phyloP scores from a whole-genome alignment of 2,888 invertebrate species.

The Exocentrus adspersus region DNA sequence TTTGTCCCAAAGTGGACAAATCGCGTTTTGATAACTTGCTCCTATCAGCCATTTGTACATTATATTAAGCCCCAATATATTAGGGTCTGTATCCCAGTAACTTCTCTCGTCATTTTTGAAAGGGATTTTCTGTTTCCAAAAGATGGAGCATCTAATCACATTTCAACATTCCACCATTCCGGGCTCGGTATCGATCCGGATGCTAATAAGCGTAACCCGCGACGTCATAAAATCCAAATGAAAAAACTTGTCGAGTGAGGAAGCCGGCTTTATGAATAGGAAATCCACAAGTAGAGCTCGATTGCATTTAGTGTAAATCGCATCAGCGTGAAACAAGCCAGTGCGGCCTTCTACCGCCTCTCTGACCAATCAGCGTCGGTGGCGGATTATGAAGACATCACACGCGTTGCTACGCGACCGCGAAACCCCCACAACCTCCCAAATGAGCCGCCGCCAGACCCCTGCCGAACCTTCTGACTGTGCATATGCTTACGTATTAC shows the following conservation, averaged over 20 bases:
- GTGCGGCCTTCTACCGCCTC: slow-evolving; percentile 54
- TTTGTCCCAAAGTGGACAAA: too few species aligned
- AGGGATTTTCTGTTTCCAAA: neutral
- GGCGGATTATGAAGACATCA: slow-evolving; percentile 60
- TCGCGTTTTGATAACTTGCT: too few species aligned
- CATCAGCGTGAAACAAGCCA: slow-evolving; percentile 59
- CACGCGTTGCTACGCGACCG: slow-evolving; percentile 63
- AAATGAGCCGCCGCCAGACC: slow-evolving; percentile 46
- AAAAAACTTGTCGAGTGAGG: slow-evolving; percentile 28
- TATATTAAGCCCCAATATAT: too few species aligned
- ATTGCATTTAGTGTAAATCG: slow-evolving; percentile 55
- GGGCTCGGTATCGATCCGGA: slow-evolving; percentile 2
- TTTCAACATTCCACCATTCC: neutral
- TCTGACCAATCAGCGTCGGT: slow-evolving; percentile 63
- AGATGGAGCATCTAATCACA: neutral
- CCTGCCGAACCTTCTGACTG: slow-evolving; percentile 35
- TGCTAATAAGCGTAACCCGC: slow-evolving; percentile 3
- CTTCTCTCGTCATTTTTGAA: neutral
- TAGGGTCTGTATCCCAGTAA: too few species aligned
- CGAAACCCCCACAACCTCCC: slow-evolving; percentile 57
- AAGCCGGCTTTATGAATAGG: slow-evolving; percentile 35
- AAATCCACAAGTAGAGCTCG: slow-evolving; percentile 49
- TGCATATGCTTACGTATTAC: slow-evolving; percentile 42
- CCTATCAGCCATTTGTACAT: too few species aligned
- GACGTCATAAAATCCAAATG: slow-evolving; percentile 11